Evolutionary conservation across 1,140 invertebrate species (phyloP).

Genomic region (Protaetia brevitarsis): DNA sequence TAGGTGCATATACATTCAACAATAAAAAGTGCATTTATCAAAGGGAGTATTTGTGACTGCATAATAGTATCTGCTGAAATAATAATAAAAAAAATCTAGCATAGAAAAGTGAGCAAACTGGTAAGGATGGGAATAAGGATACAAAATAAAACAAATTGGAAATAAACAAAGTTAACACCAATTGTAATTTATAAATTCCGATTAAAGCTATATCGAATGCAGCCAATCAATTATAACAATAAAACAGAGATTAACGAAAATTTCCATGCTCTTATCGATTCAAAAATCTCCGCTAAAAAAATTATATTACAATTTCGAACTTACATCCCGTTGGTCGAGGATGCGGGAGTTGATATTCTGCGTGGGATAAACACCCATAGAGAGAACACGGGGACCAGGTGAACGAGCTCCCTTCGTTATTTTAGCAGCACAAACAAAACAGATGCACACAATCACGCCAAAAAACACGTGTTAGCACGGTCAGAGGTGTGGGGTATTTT

Average conservation of each 20-base stretch:
- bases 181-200: background rate
- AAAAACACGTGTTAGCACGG: constrained; percentile 15
- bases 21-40: no score
- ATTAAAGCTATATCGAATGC: background rate
- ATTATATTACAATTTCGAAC: constrained; percentile 51
- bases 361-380: constrained; percentile 84
- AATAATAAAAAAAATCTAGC: no score
- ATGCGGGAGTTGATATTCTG: constrained; percentile 82
- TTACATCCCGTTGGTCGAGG: constrained; percentile 82
- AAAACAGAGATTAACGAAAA: background rate
- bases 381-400: constrained; percentile 78
- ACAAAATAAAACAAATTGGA: no score
- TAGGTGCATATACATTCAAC: no score
- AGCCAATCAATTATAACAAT: background rate
- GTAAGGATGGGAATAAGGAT: no score
- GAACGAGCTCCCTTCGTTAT: constrained; percentile 73
- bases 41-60: no score
- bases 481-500: background rate
- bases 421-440: constrained; percentile 55
- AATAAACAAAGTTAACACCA: no score
- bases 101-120: no score
- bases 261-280: no score
- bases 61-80: no score
- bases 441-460: constrained; percentile 29
- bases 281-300: background rate